Evolutionary conservation across 1,140 invertebrate genomes (phyloP).

Genomic region (Brachionus manjavacas): DNA sequence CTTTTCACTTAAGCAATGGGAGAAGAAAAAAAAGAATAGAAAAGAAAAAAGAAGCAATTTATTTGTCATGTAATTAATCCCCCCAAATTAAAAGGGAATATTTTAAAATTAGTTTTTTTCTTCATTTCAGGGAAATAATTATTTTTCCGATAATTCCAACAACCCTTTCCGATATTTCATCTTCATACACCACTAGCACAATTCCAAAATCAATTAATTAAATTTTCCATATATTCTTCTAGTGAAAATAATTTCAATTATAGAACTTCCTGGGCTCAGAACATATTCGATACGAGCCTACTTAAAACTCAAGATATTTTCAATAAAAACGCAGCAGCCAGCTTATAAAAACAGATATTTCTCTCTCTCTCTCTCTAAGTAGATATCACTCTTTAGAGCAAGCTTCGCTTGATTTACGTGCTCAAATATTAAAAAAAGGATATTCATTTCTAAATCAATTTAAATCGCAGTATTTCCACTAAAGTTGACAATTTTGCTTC

Average conservation of each 20-base stretch:
- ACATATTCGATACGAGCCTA: neutral
- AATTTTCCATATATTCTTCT: neutral
- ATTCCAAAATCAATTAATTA: constrained; percentile 32
- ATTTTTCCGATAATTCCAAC: constrained; percentile 24
- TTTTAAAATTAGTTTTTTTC: constrained; percentile 22
- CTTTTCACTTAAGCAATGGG: neutral
- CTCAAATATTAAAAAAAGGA: neutral
- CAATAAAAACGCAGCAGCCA: neutral
- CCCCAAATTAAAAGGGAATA: neutral
- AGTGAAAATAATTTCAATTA: constrained; percentile 21
- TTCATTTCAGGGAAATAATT: neutral
- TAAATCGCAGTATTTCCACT: neutral
- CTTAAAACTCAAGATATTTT: constrained; percentile 5
- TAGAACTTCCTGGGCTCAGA: neutral
- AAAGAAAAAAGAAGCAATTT: neutral
- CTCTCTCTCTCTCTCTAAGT: neutral
- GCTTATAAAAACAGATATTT: neutral
- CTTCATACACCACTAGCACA: neutral
- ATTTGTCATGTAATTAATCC: constrained; percentile 32
- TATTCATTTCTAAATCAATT: constrained; percentile 16
- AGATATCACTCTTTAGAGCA: neutral
- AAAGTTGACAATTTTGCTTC: constrained; percentile 9
- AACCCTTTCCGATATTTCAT: constrained; percentile 18
- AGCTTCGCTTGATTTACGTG: neutral
- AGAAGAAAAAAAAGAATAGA: neutral